These are phyloP conservation scores for Drosophila tristis DNA, from an alignment of 1,140 invertebrate genomes.

Conservation along the genomic window DNA sequence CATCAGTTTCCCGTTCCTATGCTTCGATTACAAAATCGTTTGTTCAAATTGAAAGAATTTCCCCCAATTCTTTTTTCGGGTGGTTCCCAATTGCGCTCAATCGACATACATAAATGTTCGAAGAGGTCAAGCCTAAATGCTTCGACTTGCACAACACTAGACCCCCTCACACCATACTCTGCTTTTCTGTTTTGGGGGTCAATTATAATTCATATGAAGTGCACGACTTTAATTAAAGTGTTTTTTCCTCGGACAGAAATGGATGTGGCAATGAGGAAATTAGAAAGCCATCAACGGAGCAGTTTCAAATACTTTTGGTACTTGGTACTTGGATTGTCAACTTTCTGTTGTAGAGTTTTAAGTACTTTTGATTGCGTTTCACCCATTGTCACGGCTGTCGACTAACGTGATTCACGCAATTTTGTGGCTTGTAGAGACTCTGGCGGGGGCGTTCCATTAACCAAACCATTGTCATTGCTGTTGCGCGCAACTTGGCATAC, in stretches of 20 bases:
- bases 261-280: slow-evolving; percentile 33
- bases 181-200: slow-evolving; percentile 34
- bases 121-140: slow-evolving; percentile 25
- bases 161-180: neutral
- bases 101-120: slow-evolving; percentile 16
- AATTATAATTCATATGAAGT: slow-evolving; percentile 51
- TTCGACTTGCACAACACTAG: slow-evolving; percentile 30
- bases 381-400: slow-evolving; percentile 33
- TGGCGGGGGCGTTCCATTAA: slow-evolving; percentile 31
- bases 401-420: slow-evolving; percentile 61
- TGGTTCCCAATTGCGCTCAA: slow-evolving; percentile 35
- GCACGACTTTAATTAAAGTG: slow-evolving; percentile 43
- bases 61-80: neutral
- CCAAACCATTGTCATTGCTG: slow-evolving; percentile 41
- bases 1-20: slow-evolving; percentile 14
- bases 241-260: slow-evolving; percentile 9
- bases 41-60: slow-evolving; percentile 26
- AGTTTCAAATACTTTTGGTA: slow-evolving; percentile 34
- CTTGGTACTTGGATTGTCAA: slow-evolving; percentile 11
- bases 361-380: slow-evolving; percentile 52
- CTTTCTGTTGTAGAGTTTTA: slow-evolving; percentile 30
- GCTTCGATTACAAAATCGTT: slow-evolving; percentile 20
- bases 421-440: slow-evolving; percentile 1
- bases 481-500: slow-evolving; percentile 46
- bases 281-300: slow-evolving; percentile 52